Base-by-base conservation (phyloP, 2,797 vertebrate species). In the Squalus acanthias region DNA sequence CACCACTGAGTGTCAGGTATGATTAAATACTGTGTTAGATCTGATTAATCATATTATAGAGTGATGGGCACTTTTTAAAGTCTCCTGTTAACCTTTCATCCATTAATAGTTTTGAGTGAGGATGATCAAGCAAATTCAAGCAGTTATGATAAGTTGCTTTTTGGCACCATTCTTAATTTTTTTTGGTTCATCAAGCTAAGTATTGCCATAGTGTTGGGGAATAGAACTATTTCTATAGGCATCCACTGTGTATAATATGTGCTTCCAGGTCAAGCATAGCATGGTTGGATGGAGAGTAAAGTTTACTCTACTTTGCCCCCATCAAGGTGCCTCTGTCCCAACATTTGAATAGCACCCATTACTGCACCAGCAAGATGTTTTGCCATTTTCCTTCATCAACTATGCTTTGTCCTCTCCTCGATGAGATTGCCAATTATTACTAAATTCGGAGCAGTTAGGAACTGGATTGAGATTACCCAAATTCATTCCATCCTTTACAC, bases 1-100 rank as follows among this genome's bases (percentile, higher is more conserved):
- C 98, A 10, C 98, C 98, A 12, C 98, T 98, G 97, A 98, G 98
- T 88, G 98, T 98, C 97, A 98, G 98, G 98, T 98, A 98, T 96
- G 96, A 50, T 13, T 76, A 76, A 74, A 72, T 57, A n/a, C 72
- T 69, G 22, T 22, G 22, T 22, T 63, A 63, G n/a, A 93, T 10
- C 22, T 69, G 91, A 67, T 93, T 46, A 10, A n/a, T 92, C 33
- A 33, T 85, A 50, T 8, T 46, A 46, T 74, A n/a, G 10, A 82
- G 13, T n/a, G 15, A 46, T 15, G 12, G 33, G n/a, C 10, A n/a
- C 1, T 13, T n/a, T 82, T 82, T 39, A 82, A 39, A n/a, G n/a
- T 82, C n/a, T 82, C 13, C n/a, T 15, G 26, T 76, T 76, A 76
- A 2, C 72, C 29, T 76, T 76, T 82, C n/a, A 82, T 39, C 76